Base-by-base conservation (phyloP, 2,888 invertebrate species). In the Stomorhina lunata region DNA sequence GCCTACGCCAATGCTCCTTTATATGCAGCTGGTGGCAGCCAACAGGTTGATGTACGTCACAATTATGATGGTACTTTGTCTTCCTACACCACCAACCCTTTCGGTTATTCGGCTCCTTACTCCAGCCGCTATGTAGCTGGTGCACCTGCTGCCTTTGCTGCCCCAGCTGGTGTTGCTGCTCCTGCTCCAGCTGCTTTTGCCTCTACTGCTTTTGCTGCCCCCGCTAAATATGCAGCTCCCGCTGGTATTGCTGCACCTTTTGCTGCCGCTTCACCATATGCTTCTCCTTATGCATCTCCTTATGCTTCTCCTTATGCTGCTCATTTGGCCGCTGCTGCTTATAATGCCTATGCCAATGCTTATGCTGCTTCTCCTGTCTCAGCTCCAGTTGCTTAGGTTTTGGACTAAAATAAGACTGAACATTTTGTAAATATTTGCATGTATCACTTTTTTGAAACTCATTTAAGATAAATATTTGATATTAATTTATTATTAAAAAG, bases 1-100 rank as follows among this genome's bases (percentile, higher is more conserved):
- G 90, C 92, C 79, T 92, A 92, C 72, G 92, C 93, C 80, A 92
- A 92, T 72, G 92, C 92, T 77, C 92, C 90, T 7, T 75, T 90
- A n/a, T 90, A 87, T 57, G 88, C 90, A 29, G 86, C 89, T 10
- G 88, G 88, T 9, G 88, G 89, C 65, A 89, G 89, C 80, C 89
- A 87, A 63, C 90, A 90, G 84, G 84, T 90, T 63, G 90, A 90
- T 84, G 85, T 90, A 1, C 89, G 90, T 72, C 86, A 89, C 80
- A 90, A 88, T 76, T 90, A 86, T 43, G 90, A 89, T 77, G 89
- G 89, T 59, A 87, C 86, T 15, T 86, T 86, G 12, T 89, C 90
- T 3, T 89, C 89, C 32, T 90, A 90, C 84, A 86, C 90, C 53
- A 90, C 89, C 0, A 86, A 89, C 0, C 90, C 90, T 12, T 87